Evolutionary conservation across 2,888 invertebrate species (phyloP).

Genomic region (Sabatieria punctata): DNA sequence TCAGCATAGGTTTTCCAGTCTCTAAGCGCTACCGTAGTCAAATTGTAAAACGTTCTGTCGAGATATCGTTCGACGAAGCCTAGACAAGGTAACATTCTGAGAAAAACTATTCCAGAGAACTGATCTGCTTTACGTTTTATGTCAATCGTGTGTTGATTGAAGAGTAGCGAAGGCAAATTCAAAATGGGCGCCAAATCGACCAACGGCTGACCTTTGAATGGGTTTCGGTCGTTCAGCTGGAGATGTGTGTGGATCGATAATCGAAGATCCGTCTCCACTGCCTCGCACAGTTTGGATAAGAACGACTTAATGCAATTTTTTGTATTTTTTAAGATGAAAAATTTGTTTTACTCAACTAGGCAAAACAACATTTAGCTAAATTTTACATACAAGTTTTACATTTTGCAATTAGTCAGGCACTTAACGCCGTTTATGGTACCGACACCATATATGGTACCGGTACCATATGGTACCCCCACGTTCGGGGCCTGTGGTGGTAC

Average conservation of each 20-base stretch:
- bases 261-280: constrained; percentile 78
- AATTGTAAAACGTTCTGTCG: constrained; percentile 83
- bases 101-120: background rate
- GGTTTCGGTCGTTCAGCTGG: constrained; percentile 47
- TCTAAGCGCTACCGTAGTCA: constrained; percentile 86
- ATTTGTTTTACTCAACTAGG: no score
- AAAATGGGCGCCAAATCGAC: constrained; percentile 6
- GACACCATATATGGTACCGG: no score
- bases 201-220: constrained; percentile 27
- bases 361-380: no score
- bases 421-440: no score
- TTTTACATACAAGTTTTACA: no score
- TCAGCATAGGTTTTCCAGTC: constrained; percentile 95
- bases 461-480: no score
- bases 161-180: constrained; percentile 10
- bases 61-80: constrained; percentile 66
- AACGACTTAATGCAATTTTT: constrained; percentile 18
- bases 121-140: constrained; percentile 16
- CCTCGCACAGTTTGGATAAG: constrained; percentile 53
- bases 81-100: constrained; percentile 15
- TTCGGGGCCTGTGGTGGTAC: no score
- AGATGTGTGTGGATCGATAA: constrained; percentile 79
- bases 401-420: no score
- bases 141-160: constrained; percentile 13
- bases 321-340: no score